These are phyloP conservation scores for Channallabes apus DNA, from an alignment of 2,797 vertebrate genomes.

Conservation along the genomic window DNA sequence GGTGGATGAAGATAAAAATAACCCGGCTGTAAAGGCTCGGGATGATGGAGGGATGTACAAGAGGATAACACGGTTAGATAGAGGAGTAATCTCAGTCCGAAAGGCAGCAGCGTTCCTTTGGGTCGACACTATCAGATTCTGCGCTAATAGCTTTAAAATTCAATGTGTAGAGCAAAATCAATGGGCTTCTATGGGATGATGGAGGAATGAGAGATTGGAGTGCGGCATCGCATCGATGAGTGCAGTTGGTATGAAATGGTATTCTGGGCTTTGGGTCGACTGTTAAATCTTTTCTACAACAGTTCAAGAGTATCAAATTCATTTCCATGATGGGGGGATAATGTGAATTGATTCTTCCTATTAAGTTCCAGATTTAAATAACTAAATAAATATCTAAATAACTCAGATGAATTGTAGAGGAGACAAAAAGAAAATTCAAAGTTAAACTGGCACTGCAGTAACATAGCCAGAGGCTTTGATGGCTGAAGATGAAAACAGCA, in stretches of 20 bases:
- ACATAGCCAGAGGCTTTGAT: not conserved
- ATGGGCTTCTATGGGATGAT: constrained; percentile 12
- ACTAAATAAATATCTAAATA: not conserved
- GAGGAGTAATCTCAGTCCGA: constrained; percentile 36
- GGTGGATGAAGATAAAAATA: not conserved
- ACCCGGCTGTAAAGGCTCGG: not conserved
- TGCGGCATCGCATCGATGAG: not conserved
- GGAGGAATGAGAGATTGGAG: not conserved
- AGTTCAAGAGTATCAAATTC: constrained; percentile 4
- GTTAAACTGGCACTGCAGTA: not conserved
- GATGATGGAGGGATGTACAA: constrained; percentile 17
- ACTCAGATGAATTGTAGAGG: not conserved
- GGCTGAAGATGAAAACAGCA: not conserved
- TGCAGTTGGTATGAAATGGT: constrained; percentile 5
- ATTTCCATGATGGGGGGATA: not conserved
- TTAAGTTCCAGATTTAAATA: not conserved
- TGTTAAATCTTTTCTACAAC: not conserved
- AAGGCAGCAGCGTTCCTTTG: constrained; percentile 14
- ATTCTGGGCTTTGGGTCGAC: constrained; percentile 2
- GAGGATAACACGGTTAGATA: constrained; percentile 33
- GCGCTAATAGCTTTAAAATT: constrained; percentile 12
- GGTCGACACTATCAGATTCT: constrained; percentile 11
- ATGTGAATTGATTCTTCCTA: constrained; percentile 3
- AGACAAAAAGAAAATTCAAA: not conserved
- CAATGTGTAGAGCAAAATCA: constrained; percentile 9